These are phyloP conservation scores for Muscidifurax raptorellus DNA, from an alignment of 1,140 invertebrate species.

Conservation along the genomic window DNA sequence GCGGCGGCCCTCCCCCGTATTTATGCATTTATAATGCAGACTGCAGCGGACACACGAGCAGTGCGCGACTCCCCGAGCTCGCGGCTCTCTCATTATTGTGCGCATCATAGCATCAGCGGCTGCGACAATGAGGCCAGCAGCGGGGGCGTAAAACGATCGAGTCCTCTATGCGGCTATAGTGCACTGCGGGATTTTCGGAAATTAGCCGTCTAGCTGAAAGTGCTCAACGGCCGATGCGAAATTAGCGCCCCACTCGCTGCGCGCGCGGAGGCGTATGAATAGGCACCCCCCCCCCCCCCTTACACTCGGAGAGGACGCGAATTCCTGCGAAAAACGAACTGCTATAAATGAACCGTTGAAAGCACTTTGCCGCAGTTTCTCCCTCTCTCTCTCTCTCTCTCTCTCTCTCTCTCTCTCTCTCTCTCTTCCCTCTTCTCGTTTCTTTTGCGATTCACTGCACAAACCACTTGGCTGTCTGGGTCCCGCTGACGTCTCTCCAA, in stretches of 20 bases:
- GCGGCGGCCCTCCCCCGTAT: not conserved
- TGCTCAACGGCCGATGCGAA: not conserved
- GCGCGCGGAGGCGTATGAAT: not conserved
- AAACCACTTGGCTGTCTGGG: no score
- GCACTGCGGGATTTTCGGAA: conserved; percentile 26
- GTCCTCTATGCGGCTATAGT: not conserved
- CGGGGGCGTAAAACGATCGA: not conserved
- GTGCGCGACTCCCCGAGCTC: not conserved
- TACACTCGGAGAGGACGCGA: not conserved
- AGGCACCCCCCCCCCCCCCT: no score
- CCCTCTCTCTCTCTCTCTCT: not conserved
- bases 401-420: no score
- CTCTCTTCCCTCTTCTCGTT: no score
- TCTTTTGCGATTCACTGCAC: no score
- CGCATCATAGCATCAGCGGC: not conserved
- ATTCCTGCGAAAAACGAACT: conserved; percentile 5
- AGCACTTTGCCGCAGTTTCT: no score
- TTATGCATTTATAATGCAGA: conserved; percentile 26
- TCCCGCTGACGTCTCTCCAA: no score
- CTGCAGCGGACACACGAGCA: not conserved
- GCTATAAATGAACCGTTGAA: conserved; percentile 33
- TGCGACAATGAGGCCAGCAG: not conserved
- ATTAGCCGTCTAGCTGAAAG: not conserved
- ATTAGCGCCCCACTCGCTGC: not conserved
- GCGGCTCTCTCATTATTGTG: conserved; percentile 4